These are phyloP conservation scores for Epinephelus cyanopodus DNA, from an alignment of 2,113 vertebrate genomes.

Conservation along the genomic window DNA sequence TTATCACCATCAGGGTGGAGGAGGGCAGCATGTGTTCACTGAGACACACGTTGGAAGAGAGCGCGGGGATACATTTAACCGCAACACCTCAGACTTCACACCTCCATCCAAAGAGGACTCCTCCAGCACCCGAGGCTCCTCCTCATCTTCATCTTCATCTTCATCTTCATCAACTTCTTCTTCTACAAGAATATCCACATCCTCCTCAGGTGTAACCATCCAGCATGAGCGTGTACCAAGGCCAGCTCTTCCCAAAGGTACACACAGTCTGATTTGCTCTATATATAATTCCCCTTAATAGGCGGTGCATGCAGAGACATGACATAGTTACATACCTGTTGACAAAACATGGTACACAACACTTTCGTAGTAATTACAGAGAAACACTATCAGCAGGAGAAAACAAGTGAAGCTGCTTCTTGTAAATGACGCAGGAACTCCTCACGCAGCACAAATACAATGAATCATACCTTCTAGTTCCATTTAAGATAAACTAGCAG, in stretches of 20 bases:
- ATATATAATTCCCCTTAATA: neutral
- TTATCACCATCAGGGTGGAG: conserved; percentile 44
- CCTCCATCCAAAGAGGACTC: conserved; percentile 57
- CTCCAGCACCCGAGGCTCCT: conserved; percentile 42
- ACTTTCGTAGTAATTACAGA: conserved; percentile 1
- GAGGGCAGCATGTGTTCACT: neutral
- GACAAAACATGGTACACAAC: neutral
- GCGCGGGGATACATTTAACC: conserved; percentile 73
- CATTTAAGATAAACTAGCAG: neutral
- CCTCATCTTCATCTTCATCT: conserved; percentile 50
- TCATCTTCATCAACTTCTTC: conserved; percentile 56
- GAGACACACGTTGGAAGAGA: conserved; percentile 67
- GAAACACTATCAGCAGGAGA: neutral
- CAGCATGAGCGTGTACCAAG: conserved; percentile 51
- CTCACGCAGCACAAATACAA: neutral
- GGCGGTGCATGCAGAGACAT: neutral
- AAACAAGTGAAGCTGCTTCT: neutral
- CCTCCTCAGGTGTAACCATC: conserved; percentile 61
- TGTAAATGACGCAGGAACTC: neutral
- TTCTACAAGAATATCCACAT: conserved; percentile 55
- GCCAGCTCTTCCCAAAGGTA: conserved; percentile 83
- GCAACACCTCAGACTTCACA: neutral
- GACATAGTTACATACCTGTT: neutral
- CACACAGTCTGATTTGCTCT: neutral
- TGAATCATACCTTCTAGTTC: neutral